phyloP scores from a whole-genome alignment of 2,797 vertebrate genomes.

The Poecilia gillii region DNA sequence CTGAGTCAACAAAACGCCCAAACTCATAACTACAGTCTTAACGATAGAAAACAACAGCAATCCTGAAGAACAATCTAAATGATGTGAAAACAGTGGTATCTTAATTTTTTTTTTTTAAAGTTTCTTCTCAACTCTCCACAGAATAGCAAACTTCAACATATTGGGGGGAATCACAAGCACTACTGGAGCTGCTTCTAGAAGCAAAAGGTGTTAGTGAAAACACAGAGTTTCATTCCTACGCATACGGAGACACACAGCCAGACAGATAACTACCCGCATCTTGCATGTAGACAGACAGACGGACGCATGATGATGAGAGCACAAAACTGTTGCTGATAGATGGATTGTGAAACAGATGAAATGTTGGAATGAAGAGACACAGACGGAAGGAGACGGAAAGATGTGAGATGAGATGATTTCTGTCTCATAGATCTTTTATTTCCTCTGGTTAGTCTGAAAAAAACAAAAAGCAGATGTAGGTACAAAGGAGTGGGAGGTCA shows the following conservation, averaged over 20 bases:
- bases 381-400: constrained; percentile 75
- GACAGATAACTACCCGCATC: constrained; percentile 75
- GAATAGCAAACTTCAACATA: background rate
- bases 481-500: constrained; percentile 49
- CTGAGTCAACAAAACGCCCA: constrained; percentile 29
- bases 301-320: constrained; percentile 72
- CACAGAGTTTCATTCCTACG: constrained; percentile 31
- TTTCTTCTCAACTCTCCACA: background rate
- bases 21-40: constrained; percentile 16
- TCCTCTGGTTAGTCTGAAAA: constrained; percentile 74
- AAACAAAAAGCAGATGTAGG: constrained; percentile 71
- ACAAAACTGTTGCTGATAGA: constrained; percentile 71
- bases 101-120: background rate
- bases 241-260: constrained; percentile 51
- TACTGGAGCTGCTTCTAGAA: constrained; percentile 19
- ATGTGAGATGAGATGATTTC: constrained; percentile 64
- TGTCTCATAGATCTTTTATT: constrained; percentile 63
- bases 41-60: constrained; percentile 28
- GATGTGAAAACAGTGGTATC: constrained; percentile 14
- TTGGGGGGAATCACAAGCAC: background rate
- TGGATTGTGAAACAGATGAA: constrained; percentile 75
- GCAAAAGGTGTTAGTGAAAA: constrained; percentile 31
- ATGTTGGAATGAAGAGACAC: constrained; percentile 79
- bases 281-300: constrained; percentile 79
- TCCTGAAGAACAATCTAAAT: constrained; percentile 26